A percentile compares a stretch with the other conserved stretches of the same genome.
These are phyloP conservation scores for Drosophila trichaetosa DNA, from an alignment of 2,888 invertebrate species.

Conservation along the genomic window DNA sequence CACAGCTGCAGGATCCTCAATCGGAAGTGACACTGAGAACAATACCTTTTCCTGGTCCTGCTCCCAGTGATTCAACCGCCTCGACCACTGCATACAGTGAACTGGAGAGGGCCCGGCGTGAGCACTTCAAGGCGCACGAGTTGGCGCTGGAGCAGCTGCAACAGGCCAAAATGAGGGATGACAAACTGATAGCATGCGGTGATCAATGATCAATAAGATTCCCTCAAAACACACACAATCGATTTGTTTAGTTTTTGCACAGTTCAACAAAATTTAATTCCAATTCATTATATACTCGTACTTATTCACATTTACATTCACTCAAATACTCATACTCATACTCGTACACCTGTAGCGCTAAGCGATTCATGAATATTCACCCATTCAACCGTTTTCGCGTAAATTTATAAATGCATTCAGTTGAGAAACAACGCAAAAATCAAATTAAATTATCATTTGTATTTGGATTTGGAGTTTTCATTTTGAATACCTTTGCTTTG, in stretches of 20 bases:
- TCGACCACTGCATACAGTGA: conserved; percentile 41
- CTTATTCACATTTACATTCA: conserved; percentile 42
- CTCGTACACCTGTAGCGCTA: conserved; percentile 77
- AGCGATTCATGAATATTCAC: conserved; percentile 53
- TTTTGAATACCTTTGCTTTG: conserved; percentile 1
- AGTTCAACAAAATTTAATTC: conserved; percentile 48
- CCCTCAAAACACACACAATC: background rate
- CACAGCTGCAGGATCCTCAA: conserved; percentile 1
- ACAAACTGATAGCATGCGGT: conserved; percentile 47
- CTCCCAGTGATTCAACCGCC: background rate
- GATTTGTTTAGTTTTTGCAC: conserved; percentile 51
- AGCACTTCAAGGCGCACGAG: conserved; percentile 82
- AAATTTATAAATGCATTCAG: conserved; percentile 72
- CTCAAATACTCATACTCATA: conserved; percentile 52
- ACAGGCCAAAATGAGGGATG: conserved; percentile 70
- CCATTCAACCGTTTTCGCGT: background rate
- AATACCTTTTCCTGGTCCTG: background rate
- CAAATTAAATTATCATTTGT: conserved; percentile 37
- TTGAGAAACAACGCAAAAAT: conserved; percentile 75
- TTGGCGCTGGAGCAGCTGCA: conserved; percentile 82
- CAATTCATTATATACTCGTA: conserved; percentile 47
- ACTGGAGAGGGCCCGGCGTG: conserved; percentile 77
- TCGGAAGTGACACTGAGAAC: conserved; percentile 14
- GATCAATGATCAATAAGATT: conserved; percentile 10
- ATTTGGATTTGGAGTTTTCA: conserved; percentile 15